These are phyloP conservation scores for Drosophila dives DNA, from an alignment of 2,888 invertebrate species.

Conservation along the genomic window DNA sequence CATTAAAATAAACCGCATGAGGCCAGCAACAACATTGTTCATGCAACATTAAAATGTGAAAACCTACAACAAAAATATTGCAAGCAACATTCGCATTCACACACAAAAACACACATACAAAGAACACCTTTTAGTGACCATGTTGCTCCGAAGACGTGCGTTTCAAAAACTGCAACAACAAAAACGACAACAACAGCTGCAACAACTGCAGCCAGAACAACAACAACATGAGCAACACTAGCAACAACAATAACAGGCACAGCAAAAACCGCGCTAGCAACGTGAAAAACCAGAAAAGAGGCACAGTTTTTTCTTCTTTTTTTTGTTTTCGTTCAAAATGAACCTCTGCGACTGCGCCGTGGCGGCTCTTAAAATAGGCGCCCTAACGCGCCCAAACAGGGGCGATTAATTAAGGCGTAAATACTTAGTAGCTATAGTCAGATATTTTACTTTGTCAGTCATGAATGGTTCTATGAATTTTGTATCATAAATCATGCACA, in stretches of 20 bases:
- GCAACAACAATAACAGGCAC: conserved; percentile 26
- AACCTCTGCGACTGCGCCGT: conserved; percentile 47
- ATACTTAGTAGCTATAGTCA: not conserved
- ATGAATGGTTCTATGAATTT: not conserved
- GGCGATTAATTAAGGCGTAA: conserved; percentile 12
- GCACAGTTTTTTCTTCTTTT: conserved; percentile 63
- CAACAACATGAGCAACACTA: conserved; percentile 23
- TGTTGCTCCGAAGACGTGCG: conserved; percentile 75
- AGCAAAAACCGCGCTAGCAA: conserved; percentile 61
- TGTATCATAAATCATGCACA: not conserved
- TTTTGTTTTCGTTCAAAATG: conserved; percentile 49
- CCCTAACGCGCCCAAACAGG: conserved; percentile 48
- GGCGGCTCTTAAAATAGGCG: conserved; percentile 23
- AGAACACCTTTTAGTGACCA: conserved; percentile 66
- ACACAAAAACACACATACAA: conserved; percentile 29
- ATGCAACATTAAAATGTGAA: conserved; percentile 65
- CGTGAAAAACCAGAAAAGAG: conserved; percentile 80
- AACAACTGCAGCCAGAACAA: conserved; percentile 37
- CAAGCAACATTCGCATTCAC: conserved; percentile 59
- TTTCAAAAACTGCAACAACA: conserved; percentile 62
- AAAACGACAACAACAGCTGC: conserved; percentile 33
- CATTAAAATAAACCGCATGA: conserved; percentile 53
- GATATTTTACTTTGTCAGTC: not conserved
- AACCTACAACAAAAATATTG: conserved; percentile 56
- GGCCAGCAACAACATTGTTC: conserved; percentile 60